Evolutionary conservation across 2,888 invertebrate species (phyloP).

Genomic region (Lasioglossum morio): DNA sequence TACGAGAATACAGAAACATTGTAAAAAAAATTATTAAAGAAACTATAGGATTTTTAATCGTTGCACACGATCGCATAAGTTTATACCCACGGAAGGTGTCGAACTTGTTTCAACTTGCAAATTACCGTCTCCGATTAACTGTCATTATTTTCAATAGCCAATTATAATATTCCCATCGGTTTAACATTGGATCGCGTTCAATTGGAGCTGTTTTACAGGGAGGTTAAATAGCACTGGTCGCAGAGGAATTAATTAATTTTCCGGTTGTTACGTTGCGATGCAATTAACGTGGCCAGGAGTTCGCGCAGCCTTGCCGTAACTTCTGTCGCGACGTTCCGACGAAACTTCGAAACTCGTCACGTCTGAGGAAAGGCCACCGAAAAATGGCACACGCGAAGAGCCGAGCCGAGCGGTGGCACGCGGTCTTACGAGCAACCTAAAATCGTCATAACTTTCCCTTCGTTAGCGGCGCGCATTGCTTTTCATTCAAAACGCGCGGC

Average conservation of each 20-base stretch:
- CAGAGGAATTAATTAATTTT: neutral
- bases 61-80: neutral
- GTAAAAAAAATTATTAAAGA: neutral
- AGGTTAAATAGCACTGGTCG: neutral
- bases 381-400: slow-evolving; percentile 28
- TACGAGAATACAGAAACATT: no score
- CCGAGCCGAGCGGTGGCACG: neutral
- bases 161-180: neutral
- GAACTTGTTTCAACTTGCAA: neutral
- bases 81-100: neutral
- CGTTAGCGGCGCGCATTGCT: slow-evolving; percentile 44
- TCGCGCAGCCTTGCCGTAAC: neutral
- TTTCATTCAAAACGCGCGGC: slow-evolving; percentile 64
- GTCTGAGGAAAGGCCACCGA: slow-evolving; percentile 40
- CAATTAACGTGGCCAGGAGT: neutral
- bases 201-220: neutral
- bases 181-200: neutral
- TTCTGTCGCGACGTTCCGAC: neutral
- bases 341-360: slow-evolving; percentile 7
- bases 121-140: no score
- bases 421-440: slow-evolving; percentile 18
- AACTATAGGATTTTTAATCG: neutral
- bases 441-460: slow-evolving; percentile 71
- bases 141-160: neutral
- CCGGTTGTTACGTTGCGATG: neutral